A percentile compares a stretch with the other conserved stretches of the same genome.
phyloP scores from a whole-genome alignment of 1,140 invertebrate genomes.

The Pogonognathellus flavescens region DNA sequence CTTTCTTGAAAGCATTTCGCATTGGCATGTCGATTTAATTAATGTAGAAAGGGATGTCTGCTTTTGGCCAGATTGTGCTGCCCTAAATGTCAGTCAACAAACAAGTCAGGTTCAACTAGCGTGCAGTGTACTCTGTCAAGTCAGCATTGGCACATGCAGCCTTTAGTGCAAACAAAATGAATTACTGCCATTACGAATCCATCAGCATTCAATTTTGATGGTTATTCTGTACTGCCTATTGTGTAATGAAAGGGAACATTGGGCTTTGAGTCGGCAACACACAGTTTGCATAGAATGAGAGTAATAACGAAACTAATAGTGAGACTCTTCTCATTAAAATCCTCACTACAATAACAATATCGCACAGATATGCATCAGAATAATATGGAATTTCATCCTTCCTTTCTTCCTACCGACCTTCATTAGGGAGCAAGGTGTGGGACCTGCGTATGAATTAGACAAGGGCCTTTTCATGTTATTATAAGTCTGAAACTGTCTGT shows the following conservation, averaged over 20 bases:
- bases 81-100: conserved; percentile 3
- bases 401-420: conserved; percentile 18
- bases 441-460: conserved; percentile 17
- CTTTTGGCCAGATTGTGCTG: not conserved
- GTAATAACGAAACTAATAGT: not conserved
- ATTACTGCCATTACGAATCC: not conserved
- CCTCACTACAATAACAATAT: conserved; percentile 15
- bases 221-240: not conserved
- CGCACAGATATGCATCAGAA: conserved; percentile 1
- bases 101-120: conserved; percentile 8
- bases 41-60: conserved; percentile 23
- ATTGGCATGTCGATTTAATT: conserved; percentile 8
- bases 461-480: not conserved
- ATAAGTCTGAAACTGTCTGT: too few species aligned
- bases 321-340: conserved; percentile 33
- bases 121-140: not conserved
- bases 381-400: conserved; percentile 27
- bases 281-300: too few species aligned
- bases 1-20: not conserved
- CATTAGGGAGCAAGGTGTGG: conserved; percentile 16
- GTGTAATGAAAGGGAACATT: not conserved
- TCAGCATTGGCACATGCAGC: too few species aligned
- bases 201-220: conserved; percentile 12
- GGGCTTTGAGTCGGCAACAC: not conserved
- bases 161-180: not conserved